Percentiles rank a stretch among this genome's conserved stretches.
Evolutionary conservation across 2,113 vertebrate species (phyloP).

Genomic region (Castor canadensis): DNA sequence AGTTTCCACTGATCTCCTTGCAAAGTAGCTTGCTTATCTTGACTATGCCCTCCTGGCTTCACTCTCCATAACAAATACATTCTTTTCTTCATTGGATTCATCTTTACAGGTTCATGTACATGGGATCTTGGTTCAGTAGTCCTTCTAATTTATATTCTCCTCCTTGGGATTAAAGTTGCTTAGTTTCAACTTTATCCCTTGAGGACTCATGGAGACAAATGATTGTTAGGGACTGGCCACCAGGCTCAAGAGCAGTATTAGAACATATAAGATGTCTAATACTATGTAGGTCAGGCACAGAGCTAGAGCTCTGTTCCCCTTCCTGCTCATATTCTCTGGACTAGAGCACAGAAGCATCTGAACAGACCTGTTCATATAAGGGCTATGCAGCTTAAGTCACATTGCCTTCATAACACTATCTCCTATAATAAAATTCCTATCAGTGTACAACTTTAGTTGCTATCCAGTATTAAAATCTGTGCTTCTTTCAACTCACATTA

Average conservation of each 20-base stretch:
- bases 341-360: background rate
- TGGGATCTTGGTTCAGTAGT: fast-evolving
- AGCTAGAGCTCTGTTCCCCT: background rate
- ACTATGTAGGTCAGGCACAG: background rate
- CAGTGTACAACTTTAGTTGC: background rate
- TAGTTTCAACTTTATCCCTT: background rate
- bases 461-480: background rate
- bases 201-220: background rate
- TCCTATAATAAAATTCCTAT: background rate
- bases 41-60: background rate
- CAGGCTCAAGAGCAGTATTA: background rate
- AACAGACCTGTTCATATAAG: background rate
- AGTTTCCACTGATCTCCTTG: background rate
- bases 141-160: background rate
- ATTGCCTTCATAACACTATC: background rate
- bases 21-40: background rate
- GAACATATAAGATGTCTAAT: background rate
- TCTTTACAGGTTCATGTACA: background rate
- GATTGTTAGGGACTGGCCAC: background rate
- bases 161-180: background rate
- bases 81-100: fast-evolving
- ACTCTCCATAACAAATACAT: background rate
- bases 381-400: background rate
- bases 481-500: background rate
- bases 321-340: fast-evolving